These are phyloP conservation scores for Aspidapion aeneum DNA, from an alignment of 2,888 invertebrate genomes.

Conservation along the genomic window DNA sequence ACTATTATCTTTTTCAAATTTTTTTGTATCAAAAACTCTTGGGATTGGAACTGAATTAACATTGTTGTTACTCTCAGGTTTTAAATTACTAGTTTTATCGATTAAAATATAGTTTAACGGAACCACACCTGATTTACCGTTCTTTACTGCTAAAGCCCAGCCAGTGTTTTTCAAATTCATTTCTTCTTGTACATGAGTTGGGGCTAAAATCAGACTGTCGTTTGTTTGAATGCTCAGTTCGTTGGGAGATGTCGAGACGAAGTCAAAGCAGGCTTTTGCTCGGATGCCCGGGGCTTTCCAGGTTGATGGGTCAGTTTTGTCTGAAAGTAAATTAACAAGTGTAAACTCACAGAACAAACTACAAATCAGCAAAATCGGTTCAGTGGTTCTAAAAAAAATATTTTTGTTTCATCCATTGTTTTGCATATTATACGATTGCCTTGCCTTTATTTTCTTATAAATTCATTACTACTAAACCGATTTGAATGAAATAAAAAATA, in stretches of 20 bases:
- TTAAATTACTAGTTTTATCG: constrained; percentile 32
- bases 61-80: constrained; percentile 11
- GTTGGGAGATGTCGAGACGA: constrained; percentile 64
- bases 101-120: constrained; percentile 58
- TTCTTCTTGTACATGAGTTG: constrained; percentile 73
- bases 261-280: constrained; percentile 71
- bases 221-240: constrained; percentile 77
- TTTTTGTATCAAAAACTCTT: constrained; percentile 21
- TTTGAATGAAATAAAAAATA: too few species aligned
- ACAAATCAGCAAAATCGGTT: too few species aligned
- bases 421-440: too few species aligned
- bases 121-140: constrained; percentile 58
- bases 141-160: constrained; percentile 64
- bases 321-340: constrained; percentile 34
- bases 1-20: constrained; percentile 16
- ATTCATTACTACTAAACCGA: too few species aligned
- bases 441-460: too few species aligned
- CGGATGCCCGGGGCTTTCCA: constrained; percentile 64
- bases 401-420: too few species aligned
- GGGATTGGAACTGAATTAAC: constrained; percentile 28
- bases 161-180: constrained; percentile 60
- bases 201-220: constrained; percentile 78
- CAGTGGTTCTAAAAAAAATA: too few species aligned
- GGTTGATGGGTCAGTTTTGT: constrained; percentile 57
- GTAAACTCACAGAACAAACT: too few species aligned